Evolutionary conservation across 1,140 invertebrate genomes (phyloP).

Genomic region (Trichoplusia ni): DNA sequence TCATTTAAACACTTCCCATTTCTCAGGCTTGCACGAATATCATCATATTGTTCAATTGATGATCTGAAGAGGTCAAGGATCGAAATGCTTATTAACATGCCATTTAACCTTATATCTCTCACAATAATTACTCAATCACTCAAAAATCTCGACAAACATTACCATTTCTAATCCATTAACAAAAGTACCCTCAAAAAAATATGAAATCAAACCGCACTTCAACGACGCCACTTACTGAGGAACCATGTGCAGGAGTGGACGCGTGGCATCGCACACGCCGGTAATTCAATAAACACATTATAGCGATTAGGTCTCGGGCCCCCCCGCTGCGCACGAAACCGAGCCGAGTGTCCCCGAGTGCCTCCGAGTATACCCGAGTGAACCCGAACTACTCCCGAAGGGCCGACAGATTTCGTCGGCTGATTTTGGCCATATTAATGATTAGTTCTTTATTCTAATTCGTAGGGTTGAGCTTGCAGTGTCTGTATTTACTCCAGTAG

Average conservation of each 20-base stretch:
- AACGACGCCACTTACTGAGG: slow-evolving; percentile 45
- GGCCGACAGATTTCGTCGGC: slow-evolving; percentile 60
- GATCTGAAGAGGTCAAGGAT: too few species aligned
- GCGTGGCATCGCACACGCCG: slow-evolving; percentile 70
- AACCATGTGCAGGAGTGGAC: slow-evolving; percentile 46
- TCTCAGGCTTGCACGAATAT: too few species aligned
- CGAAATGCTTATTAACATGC: too few species aligned
- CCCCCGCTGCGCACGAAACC: slow-evolving; percentile 53
- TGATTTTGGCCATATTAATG: slow-evolving; percentile 65
- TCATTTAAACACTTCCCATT: too few species aligned
- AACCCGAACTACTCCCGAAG: slow-evolving; percentile 38
- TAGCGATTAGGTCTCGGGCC: slow-evolving; percentile 73
- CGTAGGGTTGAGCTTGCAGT: not conserved
- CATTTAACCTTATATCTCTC: too few species aligned
- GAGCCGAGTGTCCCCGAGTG: slow-evolving; percentile 46
- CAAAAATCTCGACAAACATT: slow-evolving; percentile 16
- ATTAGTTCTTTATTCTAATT: slow-evolving; percentile 62
- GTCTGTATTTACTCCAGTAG: slow-evolving; percentile 30
- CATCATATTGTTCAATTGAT: too few species aligned
- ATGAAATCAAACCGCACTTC: slow-evolving; percentile 34
- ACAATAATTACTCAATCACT: not conserved
- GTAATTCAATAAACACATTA: slow-evolving; percentile 81
- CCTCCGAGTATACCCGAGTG: too few species aligned
- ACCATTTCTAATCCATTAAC: slow-evolving; percentile 35
- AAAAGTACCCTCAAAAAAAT: slow-evolving; percentile 22